Percentiles rank a stretch among this genome's conserved stretches.
phyloP scores from a whole-genome alignment of 2,888 invertebrate genomes.

The Eupithecia inturbata region DNA sequence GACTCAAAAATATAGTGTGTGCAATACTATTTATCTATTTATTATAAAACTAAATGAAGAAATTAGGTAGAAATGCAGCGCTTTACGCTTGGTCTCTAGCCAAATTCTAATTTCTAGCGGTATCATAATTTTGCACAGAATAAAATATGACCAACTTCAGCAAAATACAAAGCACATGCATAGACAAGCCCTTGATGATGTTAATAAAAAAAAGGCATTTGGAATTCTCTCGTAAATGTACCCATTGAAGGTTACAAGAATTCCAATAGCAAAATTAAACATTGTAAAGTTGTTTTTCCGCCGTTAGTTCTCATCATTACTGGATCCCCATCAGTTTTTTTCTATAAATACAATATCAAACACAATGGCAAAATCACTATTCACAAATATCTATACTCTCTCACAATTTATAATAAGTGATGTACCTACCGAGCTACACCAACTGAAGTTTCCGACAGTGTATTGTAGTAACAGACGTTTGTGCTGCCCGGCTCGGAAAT shows the following conservation, averaged over 20 bases:
- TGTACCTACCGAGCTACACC: background rate
- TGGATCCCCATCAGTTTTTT: background rate
- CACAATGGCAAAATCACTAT: background rate
- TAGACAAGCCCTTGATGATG: no score
- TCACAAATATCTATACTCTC: no score
- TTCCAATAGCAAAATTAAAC: background rate
- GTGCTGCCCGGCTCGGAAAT: slow-evolving; percentile 25
- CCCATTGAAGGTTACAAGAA: background rate
- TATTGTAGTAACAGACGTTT: slow-evolving; percentile 12
- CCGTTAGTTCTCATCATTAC: background rate
- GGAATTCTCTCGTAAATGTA: no score
- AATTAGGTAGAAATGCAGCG: background rate
- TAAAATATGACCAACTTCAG: background rate
- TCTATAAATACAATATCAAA: background rate
- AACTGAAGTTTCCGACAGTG: slow-evolving; percentile 3
- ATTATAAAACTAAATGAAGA: background rate
- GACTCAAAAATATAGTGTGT: background rate
- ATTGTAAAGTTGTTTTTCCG: background rate
- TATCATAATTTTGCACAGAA: background rate
- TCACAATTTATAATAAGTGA: background rate
- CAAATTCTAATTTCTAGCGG: background rate
- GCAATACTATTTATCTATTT: background rate
- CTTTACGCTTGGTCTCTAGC: background rate
- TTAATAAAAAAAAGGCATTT: no score
- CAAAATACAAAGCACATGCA: background rate